A percentile compares a stretch with the other conserved stretches of the same genome.
Evolutionary conservation across 2,888 invertebrate genomes (phyloP).

Genomic region (Synanthedon andrenaeformis): DNA sequence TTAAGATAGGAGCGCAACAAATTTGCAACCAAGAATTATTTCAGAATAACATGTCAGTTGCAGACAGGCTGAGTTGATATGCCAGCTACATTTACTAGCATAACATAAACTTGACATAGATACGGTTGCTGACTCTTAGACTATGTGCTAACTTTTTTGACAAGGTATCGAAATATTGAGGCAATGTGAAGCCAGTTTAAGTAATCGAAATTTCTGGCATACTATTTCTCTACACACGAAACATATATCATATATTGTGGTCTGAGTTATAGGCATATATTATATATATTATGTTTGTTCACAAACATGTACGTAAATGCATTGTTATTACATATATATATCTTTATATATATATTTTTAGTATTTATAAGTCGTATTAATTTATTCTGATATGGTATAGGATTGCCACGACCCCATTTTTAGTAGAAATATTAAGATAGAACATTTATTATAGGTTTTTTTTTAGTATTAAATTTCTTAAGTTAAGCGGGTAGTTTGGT

Average conservation of each 20-base stretch:
- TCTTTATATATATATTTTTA: neutral
- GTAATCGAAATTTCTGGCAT: too few relatives aligned
- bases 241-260: slow-evolving; percentile 22
- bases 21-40: too few relatives aligned
- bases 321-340: slow-evolving; percentile 8
- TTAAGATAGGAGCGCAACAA: too few relatives aligned
- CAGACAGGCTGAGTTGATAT: too few relatives aligned
- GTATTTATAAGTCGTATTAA: slow-evolving; percentile 1
- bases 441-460: neutral
- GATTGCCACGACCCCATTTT: slow-evolving; percentile 28
- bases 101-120: too few relatives aligned
- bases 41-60: too few relatives aligned
- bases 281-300: slow-evolving; percentile 36
- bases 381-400: slow-evolving; percentile 30
- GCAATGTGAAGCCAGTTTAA: too few relatives aligned
- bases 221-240: neutral
- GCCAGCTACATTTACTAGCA: too few relatives aligned
- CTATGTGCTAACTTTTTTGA: too few relatives aligned
- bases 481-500: neutral
- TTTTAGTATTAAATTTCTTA: neutral
- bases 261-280: slow-evolving; percentile 31
- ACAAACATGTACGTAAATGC: slow-evolving; percentile 2
- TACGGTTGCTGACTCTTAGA: too few relatives aligned
- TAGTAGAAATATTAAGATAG: neutral
- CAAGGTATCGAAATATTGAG: too few relatives aligned